Evolutionary conservation across 2,113 vertebrate species (phyloP).

Genomic region (Lagopus muta): DNA sequence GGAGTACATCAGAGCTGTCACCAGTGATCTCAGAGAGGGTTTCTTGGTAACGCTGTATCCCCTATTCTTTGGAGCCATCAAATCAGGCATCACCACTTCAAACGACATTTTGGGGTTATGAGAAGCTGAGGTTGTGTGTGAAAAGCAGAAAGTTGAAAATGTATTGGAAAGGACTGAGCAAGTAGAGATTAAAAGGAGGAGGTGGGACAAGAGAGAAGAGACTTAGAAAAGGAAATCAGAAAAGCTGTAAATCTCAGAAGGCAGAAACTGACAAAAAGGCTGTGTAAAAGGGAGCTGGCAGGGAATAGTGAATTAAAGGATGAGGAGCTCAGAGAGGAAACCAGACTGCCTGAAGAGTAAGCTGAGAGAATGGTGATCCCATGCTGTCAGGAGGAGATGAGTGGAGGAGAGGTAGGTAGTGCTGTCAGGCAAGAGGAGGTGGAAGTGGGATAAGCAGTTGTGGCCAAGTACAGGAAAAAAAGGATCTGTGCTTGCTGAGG

Average conservation of each 20-base stretch:
- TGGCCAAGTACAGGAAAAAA: background rate
- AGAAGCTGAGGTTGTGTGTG: background rate
- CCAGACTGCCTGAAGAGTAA: background rate
- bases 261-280: background rate
- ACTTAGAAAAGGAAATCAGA: background rate
- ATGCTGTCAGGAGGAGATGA: rapidly evolving
- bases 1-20: background rate
- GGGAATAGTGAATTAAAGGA: background rate
- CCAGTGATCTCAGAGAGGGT: rapidly evolving
- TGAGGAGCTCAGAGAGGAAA: background rate
- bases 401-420: background rate
- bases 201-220: background rate
- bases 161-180: background rate
- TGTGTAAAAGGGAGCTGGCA: background rate
- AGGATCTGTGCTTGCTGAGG: background rate
- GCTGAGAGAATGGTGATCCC: background rate
- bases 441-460: background rate
- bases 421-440: background rate
- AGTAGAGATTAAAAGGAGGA: background rate
- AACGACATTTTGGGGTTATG: too few relatives aligned
- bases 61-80: background rate
- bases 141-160: background rate
- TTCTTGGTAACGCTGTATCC: background rate
- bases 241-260: background rate
- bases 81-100: background rate